Percentiles rank a stretch among this genome's conserved stretches.
Conservation (phyloP, 2,888 invertebrate species). For the Cheilosia impressa region DNA sequence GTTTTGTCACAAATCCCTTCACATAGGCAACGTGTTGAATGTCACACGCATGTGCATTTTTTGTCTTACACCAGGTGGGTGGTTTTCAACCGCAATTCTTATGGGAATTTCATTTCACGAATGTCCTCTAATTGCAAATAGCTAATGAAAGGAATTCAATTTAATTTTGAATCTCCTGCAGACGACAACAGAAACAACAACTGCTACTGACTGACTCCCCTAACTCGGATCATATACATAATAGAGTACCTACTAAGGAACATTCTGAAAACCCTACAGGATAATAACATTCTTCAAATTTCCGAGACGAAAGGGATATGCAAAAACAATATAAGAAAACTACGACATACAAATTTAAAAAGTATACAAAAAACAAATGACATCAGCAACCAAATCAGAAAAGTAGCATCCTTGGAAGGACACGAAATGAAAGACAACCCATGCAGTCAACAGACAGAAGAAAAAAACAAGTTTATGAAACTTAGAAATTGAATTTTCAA, state of each 20-base stretch:
- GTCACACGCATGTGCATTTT: background rate
- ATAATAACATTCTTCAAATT: conserved; percentile 35
- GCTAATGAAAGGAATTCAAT: conserved; percentile 3
- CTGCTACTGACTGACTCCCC: conserved; percentile 4
- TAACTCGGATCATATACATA: conserved; percentile 7
- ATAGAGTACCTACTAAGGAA: conserved; percentile 6
- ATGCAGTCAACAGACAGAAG: background rate
- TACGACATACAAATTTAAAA: conserved; percentile 33
- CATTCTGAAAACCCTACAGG: conserved; percentile 17
- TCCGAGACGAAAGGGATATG: conserved; percentile 3
- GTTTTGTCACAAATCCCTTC: background rate
- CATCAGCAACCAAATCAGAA: conserved; percentile 28
- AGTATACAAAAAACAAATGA: conserved; percentile 38
- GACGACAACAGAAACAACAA: background rate
- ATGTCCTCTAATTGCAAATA: conserved; percentile 18
- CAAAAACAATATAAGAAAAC: conserved; percentile 26
- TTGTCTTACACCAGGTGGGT: no score
- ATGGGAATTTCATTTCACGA: background rate
- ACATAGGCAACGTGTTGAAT: background rate
- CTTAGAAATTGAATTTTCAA: conserved; percentile 67
- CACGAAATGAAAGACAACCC: conserved; percentile 25
- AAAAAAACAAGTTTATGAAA: conserved; percentile 53
- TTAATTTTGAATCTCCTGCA: background rate
- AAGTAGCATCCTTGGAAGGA: conserved; percentile 54
- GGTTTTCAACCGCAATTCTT: background rate